These are phyloP conservation scores for Pipistrellus pygmaeus DNA, from an alignment of 2,797 vertebrate species.

Conservation along the genomic window DNA sequence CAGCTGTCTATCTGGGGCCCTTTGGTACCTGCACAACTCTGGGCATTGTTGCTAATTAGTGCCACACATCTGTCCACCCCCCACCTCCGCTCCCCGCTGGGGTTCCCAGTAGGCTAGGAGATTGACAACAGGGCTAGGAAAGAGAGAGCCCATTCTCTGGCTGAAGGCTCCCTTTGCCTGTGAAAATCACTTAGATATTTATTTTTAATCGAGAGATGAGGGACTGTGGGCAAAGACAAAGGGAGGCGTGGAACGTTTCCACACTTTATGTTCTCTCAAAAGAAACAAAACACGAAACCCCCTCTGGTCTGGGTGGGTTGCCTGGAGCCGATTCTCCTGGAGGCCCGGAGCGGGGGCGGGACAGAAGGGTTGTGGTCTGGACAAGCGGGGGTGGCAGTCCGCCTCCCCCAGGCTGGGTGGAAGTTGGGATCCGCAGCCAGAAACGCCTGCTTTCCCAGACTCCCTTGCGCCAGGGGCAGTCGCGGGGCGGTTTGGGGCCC, in stretches of 20 bases:
- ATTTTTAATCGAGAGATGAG: background rate
- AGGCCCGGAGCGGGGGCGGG: background rate
- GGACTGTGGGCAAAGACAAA: background rate
- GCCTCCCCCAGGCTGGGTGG: too few relatives aligned
- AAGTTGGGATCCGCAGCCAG: background rate
- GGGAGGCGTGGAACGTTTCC: background rate
- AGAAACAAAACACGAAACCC: background rate
- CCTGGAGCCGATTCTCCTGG: background rate
- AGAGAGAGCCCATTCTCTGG: background rate
- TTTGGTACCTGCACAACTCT: background rate
- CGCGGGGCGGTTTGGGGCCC: background rate
- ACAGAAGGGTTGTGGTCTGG: background rate
- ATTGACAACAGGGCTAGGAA: background rate
- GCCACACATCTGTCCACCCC: background rate
- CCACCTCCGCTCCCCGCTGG: background rate
- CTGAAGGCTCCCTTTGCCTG: background rate
- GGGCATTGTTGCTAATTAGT: background rate
- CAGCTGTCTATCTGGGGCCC: background rate
- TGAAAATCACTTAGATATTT: background rate
- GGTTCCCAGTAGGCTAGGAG: background rate
- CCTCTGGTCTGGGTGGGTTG: background rate
- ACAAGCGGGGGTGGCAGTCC: background rate
- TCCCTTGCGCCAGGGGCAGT: background rate
- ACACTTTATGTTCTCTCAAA: background rate
- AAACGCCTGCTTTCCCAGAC: constrained; percentile 22